A percentile compares a stretch with the other conserved stretches of the same genome.
Evolutionary conservation across 2,888 invertebrate species (phyloP).

Genomic region (Lycophotia porphyrea): DNA sequence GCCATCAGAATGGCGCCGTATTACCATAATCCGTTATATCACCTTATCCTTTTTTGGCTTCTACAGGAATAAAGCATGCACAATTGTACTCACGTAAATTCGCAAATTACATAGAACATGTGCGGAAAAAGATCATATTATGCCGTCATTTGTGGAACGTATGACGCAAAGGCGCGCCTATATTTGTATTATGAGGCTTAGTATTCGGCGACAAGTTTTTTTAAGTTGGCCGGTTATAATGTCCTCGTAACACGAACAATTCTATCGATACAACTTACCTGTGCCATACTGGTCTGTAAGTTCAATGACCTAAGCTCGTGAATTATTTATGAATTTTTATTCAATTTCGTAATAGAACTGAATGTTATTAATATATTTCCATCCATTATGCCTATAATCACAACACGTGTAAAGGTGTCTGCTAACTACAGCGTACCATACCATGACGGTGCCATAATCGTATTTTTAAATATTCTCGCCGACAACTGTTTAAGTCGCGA

Average conservation of each 20-base stretch:
- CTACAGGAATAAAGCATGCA: not conserved
- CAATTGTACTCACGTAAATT: not conserved
- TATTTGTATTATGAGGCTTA: not conserved
- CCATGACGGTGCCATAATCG: not conserved
- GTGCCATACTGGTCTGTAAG: not conserved
- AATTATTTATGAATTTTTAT: conserved; percentile 44
- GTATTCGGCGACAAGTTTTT: not conserved
- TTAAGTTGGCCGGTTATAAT: not conserved
- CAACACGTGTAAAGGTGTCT: conserved; percentile 3
- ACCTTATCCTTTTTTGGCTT: not conserved
- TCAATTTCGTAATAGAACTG: conserved; percentile 9
- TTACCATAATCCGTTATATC: not conserved
- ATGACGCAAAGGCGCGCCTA: not conserved
- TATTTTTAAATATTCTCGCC: not conserved
- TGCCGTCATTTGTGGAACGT: not conserved
- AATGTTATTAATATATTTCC: conserved; percentile 47
- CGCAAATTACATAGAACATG: not conserved
- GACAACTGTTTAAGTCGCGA: not conserved
- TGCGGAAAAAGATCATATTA: not conserved
- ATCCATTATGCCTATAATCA: conserved; percentile 15
- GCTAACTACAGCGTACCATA: not conserved
- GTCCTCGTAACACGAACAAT: not conserved
- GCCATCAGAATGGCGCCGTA: not conserved
- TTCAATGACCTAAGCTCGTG: conserved; percentile 22
- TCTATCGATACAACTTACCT: not conserved